These are phyloP conservation scores for Nymphalis c-album DNA, from an alignment of 2,888 invertebrate genomes.

Conservation along the genomic window DNA sequence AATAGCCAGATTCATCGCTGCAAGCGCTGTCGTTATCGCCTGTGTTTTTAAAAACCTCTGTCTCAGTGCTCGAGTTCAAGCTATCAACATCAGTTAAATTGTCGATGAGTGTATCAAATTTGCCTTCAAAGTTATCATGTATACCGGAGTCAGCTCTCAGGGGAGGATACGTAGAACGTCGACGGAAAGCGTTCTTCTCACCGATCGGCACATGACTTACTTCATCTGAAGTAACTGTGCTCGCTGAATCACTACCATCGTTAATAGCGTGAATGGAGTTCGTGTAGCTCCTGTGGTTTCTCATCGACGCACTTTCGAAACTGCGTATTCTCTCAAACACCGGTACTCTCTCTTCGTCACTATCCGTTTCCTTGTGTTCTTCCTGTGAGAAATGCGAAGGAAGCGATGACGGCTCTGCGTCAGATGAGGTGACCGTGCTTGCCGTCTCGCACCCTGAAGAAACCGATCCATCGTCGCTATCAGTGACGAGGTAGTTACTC, in stretches of 20 bases:
- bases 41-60: conserved; percentile 73
- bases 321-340: conserved; percentile 49
- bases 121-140: conserved; percentile 59
- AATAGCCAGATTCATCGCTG: conserved; percentile 95
- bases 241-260: conserved; percentile 40
- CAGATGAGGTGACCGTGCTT: conserved; percentile 85
- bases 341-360: conserved; percentile 64
- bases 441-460: conserved; percentile 91
- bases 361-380: conserved; percentile 60
- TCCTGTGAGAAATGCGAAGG: conserved; percentile 70
- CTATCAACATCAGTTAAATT: conserved; percentile 69
- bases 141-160: conserved; percentile 56
- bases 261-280: conserved; percentile 48
- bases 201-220: conserved; percentile 76
- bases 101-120: conserved; percentile 72
- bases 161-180: conserved; percentile 75
- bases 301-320: conserved; percentile 50
- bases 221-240: conserved; percentile 51
- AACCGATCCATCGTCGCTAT: conserved; percentile 88
- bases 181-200: conserved; percentile 69
- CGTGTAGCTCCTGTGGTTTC: conserved; percentile 48
- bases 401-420: conserved; percentile 77
- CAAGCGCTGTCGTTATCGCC: conserved; percentile 90
- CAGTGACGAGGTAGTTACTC: conserved; percentile 81
- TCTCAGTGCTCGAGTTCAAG: conserved; percentile 66